Percentiles rank a stretch among this genome's conserved stretches.
Conservation (phyloP, 2,113 vertebrate genomes). For the Recurvirostra avosetta region DNA sequence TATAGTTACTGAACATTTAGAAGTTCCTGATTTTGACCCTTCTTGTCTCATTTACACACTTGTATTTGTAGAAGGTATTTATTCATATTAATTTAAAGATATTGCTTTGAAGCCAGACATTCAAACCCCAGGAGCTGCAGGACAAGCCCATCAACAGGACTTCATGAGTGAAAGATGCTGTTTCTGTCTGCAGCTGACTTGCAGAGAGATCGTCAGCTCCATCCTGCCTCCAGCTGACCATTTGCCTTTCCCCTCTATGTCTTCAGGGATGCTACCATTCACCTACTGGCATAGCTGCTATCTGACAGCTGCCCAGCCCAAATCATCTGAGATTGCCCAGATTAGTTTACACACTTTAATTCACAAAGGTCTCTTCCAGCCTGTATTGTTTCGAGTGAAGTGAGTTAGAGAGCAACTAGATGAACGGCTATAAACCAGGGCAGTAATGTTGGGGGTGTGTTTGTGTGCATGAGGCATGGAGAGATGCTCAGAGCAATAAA, state of each 20-base stretch:
- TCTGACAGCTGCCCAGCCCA: neutral
- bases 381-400: neutral
- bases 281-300: neutral
- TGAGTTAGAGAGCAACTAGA: neutral
- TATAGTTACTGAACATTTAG: neutral
- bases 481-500: neutral
- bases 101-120: neutral
- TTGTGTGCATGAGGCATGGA: neutral
- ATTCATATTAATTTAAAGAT: neutral
- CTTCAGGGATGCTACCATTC: neutral
- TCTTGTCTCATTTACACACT: neutral
- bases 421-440: neutral
- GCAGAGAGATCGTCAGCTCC: neutral
- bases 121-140: neutral
- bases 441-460: rapidly evolving
- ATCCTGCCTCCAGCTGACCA: neutral
- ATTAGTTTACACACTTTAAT: neutral
- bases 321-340: neutral
- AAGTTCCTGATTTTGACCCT: neutral
- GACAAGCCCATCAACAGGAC: neutral
- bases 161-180: neutral
- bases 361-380: neutral
- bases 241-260: neutral
- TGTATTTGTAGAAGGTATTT: neutral
- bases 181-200: neutral